Percentiles rank a stretch among this genome's conserved stretches.
These are phyloP conservation scores for Zoroaster sp. DNA, from an alignment of 53 echinoderm and acorn worm species.

Conservation along the genomic window DNA sequence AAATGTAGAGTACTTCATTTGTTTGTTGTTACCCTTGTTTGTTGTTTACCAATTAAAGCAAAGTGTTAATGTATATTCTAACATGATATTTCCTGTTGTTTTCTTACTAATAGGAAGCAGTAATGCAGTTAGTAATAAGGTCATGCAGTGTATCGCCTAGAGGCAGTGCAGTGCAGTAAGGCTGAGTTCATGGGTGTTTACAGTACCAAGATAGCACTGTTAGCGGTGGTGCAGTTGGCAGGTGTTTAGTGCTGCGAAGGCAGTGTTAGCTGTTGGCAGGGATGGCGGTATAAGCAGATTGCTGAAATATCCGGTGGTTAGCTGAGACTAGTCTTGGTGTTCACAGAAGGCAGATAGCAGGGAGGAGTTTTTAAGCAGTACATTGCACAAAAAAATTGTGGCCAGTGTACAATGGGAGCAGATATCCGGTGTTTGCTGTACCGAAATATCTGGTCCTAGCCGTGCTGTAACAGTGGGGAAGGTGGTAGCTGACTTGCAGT, in stretches of 20 bases:
- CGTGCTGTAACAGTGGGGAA: background rate
- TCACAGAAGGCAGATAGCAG: background rate
- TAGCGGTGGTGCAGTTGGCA: background rate
- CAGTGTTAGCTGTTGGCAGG: background rate
- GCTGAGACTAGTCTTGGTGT: background rate
- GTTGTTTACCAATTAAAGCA: background rate
- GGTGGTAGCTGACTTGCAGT: background rate
- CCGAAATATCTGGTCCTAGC: background rate
- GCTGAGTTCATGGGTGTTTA: constrained; percentile 17
- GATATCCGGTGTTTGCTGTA: background rate
- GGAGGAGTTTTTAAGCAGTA: too few species aligned
- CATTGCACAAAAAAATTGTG: too few species aligned
- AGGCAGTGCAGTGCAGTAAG: constrained; percentile 59
- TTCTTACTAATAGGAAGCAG: constrained; percentile 52
- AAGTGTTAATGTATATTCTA: constrained; percentile 5
- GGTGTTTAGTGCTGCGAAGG: background rate
- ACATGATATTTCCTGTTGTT: constrained; percentile 53
- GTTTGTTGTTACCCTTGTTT: background rate
- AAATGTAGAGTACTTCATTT: background rate
- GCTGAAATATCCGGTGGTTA: background rate
- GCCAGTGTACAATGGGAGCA: too few species aligned
- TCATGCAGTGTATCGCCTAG: constrained; percentile 35
- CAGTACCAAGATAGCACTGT: constrained; percentile 13
- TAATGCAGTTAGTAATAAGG: constrained; percentile 48
- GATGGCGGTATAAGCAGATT: background rate